Evolutionary conservation across 2,797 vertebrate genomes (phyloP).

Genomic region (Saxicola maurus): DNA sequence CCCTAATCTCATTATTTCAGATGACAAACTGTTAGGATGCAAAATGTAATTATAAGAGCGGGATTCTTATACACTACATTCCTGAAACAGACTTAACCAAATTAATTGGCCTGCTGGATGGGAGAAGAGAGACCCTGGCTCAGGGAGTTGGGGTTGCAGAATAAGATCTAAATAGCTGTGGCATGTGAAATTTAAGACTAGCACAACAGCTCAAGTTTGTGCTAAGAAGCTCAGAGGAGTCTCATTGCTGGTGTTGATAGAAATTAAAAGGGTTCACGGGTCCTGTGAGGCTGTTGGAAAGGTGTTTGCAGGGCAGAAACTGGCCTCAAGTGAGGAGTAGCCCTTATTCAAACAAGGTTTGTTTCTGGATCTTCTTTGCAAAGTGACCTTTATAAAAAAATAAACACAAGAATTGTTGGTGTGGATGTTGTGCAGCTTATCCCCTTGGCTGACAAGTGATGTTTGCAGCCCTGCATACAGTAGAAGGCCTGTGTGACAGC

Average conservation of each 20-base stretch:
- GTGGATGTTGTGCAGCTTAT: not conserved
- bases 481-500: not conserved
- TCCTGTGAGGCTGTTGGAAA: not conserved
- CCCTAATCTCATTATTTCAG: not conserved
- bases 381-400: not conserved
- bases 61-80: not conserved
- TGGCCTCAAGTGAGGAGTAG: fast-evolving
- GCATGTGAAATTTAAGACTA: not conserved
- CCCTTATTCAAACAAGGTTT: not conserved
- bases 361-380: not conserved
- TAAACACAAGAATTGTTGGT: not conserved
- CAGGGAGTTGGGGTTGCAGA: not conserved
- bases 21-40: not conserved
- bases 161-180: not conserved
- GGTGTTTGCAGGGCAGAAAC: not conserved
- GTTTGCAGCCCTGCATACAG: fast-evolving
- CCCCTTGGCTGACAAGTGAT: not conserved
- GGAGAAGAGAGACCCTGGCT: not conserved
- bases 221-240: not conserved
- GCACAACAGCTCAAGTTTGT: not conserved
- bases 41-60: not conserved
- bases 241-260: fast-evolving
- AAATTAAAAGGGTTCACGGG: fast-evolving
- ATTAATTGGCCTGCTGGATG: not conserved
- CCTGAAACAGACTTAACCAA: not conserved